Evolutionary conservation across 2,113 vertebrate species (phyloP).

Genomic region (Phyllopteryx taeniolatus): DNA sequence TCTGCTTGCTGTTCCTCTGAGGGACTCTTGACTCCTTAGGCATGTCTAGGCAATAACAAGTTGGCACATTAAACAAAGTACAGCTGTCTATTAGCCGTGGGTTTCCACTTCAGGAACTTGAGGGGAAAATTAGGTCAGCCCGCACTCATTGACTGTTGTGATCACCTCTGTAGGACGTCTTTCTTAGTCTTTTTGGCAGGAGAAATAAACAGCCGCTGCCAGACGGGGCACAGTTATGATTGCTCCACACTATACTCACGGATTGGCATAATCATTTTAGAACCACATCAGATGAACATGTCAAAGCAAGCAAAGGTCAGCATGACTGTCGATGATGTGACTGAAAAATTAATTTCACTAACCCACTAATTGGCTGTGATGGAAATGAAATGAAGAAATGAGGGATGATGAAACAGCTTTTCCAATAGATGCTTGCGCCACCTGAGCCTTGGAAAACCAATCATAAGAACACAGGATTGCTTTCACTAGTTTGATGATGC

Average conservation of each 20-base stretch:
- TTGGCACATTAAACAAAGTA: slow-evolving; percentile 36
- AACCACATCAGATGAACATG: background rate
- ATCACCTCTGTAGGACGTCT: background rate
- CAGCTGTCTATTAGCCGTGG: slow-evolving; percentile 8
- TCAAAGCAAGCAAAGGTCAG: background rate
- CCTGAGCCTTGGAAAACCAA: background rate
- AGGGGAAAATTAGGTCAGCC: background rate
- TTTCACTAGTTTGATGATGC: background rate
- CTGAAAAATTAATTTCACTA: background rate
- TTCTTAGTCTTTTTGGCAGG: background rate
- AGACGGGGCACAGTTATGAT: background rate
- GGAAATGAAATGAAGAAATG: background rate
- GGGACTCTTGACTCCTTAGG: slow-evolving; percentile 21
- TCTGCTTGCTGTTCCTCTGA: slow-evolving; percentile 22
- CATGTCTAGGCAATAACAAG: slow-evolving; percentile 34
- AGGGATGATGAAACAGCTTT: background rate
- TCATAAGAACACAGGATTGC: background rate
- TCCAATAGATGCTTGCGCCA: background rate
- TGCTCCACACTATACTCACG: background rate
- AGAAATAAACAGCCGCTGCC: slow-evolving; percentile 12
- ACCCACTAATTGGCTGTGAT: background rate
- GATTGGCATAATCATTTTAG: background rate
- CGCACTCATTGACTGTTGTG: background rate
- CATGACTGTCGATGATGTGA: background rate
- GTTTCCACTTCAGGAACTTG: slow-evolving; percentile 2